Evolutionary conservation across 2,888 invertebrate genomes (phyloP).

Genomic region (Metellina segmentata): DNA sequence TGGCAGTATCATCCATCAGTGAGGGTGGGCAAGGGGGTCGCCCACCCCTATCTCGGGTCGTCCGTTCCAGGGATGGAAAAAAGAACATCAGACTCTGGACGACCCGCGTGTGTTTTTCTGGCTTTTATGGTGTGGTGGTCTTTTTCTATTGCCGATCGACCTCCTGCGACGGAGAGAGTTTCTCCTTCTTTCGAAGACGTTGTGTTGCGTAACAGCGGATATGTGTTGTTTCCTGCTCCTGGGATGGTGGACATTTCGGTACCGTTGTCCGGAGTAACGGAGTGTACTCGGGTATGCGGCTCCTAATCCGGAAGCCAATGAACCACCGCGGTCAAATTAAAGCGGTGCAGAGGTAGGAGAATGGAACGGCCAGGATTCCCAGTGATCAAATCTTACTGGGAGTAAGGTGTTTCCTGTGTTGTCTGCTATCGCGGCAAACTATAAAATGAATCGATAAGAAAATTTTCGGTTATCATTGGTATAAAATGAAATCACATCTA

Average conservation of each 20-base stretch:
- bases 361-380: no score
- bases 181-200: constrained; percentile 25
- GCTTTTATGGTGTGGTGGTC: constrained; percentile 33
- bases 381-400: no score
- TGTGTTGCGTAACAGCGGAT: constrained; percentile 49
- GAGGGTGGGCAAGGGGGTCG: constrained; percentile 46
- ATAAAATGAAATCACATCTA: no score
- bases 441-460: no score
- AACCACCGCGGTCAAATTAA: constrained; percentile 39
- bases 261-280: neutral
- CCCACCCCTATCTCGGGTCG: constrained; percentile 46
- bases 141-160: constrained; percentile 13
- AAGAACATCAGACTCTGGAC: neutral
- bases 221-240: constrained; percentile 36
- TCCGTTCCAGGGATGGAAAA: constrained; percentile 29
- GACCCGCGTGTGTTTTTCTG: constrained; percentile 48
- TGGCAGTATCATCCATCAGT: constrained; percentile 42
- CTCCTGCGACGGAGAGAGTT: constrained; percentile 3
- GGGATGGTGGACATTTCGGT: neutral
- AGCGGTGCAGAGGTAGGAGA: constrained; percentile 28
- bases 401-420: no score
- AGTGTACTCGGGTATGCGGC: no score
- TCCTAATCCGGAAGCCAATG: no score
- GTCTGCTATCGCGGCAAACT: no score
- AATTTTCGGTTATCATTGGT: no score